phyloP scores from a whole-genome alignment of 2,888 invertebrate species.

The Spisula solida region DNA sequence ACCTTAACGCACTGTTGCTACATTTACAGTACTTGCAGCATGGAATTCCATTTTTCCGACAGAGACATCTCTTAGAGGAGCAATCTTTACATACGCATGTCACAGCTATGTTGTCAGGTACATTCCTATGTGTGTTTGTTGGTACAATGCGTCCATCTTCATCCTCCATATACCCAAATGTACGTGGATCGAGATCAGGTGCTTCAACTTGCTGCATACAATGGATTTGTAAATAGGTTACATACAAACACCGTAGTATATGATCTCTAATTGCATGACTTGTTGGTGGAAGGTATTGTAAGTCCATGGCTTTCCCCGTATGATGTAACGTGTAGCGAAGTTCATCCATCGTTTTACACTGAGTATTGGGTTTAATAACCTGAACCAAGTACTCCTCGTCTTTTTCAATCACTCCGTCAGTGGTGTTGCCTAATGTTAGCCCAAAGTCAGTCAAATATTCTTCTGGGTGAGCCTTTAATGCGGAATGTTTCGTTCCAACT shows the following conservation, averaged over 20 bases:
- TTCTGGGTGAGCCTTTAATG: slow-evolving; percentile 27
- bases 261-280: slow-evolving; percentile 2
- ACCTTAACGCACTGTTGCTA: not conserved
- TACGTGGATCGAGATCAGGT: slow-evolving; percentile 8
- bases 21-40: not conserved
- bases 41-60: slow-evolving; percentile 27
- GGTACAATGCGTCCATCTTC: slow-evolving; percentile 11
- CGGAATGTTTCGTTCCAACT: slow-evolving; percentile 27
- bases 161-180: slow-evolving; percentile 21
- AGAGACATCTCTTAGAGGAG: slow-evolving; percentile 19
- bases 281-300: slow-evolving; percentile 25
- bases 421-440: not conserved
- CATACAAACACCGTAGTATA: not conserved
- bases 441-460: slow-evolving; percentile 21
- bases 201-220: slow-evolving; percentile 1
- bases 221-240: slow-evolving; percentile 28
- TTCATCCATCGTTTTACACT: slow-evolving; percentile 28
- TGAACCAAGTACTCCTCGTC: slow-evolving; percentile 32
- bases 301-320: slow-evolving; percentile 14
- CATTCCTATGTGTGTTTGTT: slow-evolving; percentile 16
- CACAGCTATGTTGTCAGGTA: slow-evolving; percentile 28
- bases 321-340: slow-evolving; percentile 19
- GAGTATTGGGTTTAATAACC: slow-evolving; percentile 21
- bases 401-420: slow-evolving; percentile 18
- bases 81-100: slow-evolving; percentile 31